A percentile compares a stretch with the other conserved stretches of the same genome.
Conservation (phyloP, 2,113 vertebrate species). For the Chloebia gouldiae region DNA sequence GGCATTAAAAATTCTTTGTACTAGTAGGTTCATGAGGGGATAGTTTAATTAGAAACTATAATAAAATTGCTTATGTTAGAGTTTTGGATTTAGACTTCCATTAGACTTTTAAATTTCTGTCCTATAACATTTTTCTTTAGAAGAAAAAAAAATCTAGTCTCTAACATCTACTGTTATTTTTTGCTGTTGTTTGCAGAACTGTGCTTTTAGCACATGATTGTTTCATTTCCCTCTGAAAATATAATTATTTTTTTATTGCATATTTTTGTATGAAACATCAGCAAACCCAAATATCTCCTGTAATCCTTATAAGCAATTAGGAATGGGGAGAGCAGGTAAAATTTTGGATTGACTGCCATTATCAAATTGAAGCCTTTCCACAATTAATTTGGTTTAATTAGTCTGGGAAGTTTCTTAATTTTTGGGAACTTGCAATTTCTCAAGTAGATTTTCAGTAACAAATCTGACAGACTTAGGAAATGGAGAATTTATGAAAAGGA, state of each 20-base stretch:
- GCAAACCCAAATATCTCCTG: neutral
- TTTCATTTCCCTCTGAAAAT: neutral
- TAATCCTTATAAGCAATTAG: neutral
- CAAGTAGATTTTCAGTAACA: neutral
- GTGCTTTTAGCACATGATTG: neutral
- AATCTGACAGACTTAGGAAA: neutral
- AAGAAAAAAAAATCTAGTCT: neutral
- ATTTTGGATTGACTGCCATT: neutral
- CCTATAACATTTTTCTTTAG: neutral
- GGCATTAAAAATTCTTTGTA: neutral
- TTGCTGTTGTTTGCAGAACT: neutral
- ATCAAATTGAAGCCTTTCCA: neutral
- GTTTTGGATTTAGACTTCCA: neutral
- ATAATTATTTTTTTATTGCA: neutral
- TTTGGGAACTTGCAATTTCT: fast-evolving
- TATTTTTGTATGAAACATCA: neutral
- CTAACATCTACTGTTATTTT: neutral
- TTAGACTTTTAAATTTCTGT: neutral
- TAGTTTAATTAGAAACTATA: neutral
- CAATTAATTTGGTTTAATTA: neutral
- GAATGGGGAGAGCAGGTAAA: neutral
- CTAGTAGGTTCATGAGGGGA: neutral
- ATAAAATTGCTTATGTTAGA: neutral
- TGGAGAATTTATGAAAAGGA: neutral
- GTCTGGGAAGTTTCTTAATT: neutral